Evolutionary conservation across 1,140 invertebrate species (phyloP).

Genomic region (Dendroctonus ponderosae): DNA sequence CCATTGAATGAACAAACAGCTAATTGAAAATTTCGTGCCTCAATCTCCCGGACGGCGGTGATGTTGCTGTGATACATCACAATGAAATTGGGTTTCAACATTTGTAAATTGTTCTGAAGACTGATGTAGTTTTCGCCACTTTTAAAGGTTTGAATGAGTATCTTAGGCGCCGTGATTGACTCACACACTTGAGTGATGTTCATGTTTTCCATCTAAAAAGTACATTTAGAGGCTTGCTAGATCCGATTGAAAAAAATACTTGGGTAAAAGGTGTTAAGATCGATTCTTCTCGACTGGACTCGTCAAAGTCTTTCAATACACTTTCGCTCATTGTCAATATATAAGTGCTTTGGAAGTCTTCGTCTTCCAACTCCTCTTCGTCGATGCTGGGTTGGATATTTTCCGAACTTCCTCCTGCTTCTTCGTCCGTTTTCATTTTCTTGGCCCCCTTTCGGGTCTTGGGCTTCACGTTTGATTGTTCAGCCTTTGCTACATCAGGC

Average conservation of each 20-base stretch:
- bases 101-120: constrained; percentile 64
- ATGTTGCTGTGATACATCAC: constrained; percentile 91
- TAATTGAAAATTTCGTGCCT: constrained; percentile 55
- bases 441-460: constrained; percentile 23
- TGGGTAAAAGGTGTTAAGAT: constrained; percentile 60
- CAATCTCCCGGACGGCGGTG: constrained; percentile 81
- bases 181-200: constrained; percentile 60
- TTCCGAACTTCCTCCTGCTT: constrained; percentile 51
- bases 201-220: constrained; percentile 61
- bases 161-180: constrained; percentile 57
- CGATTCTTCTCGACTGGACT: constrained; percentile 42
- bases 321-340: constrained; percentile 67
- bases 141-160: constrained; percentile 76
- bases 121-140: constrained; percentile 67
- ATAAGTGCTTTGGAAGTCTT: constrained; percentile 63
- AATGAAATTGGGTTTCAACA: constrained; percentile 76
- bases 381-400: constrained; percentile 38
- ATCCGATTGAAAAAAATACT: constrained; percentile 48
- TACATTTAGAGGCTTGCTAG: constrained; percentile 6
- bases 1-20: not conserved
- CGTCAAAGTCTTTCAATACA: constrained; percentile 32
- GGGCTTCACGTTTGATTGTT: not conserved
- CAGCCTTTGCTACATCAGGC: constrained; percentile 20
- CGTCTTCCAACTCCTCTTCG: constrained; percentile 48
- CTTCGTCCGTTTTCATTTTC: constrained; percentile 31